A percentile compares a stretch with the other conserved stretches of the same genome.
These are phyloP conservation scores for Menidia beryllina DNA, from an alignment of 2,113 vertebrate species.

Conservation along the genomic window DNA sequence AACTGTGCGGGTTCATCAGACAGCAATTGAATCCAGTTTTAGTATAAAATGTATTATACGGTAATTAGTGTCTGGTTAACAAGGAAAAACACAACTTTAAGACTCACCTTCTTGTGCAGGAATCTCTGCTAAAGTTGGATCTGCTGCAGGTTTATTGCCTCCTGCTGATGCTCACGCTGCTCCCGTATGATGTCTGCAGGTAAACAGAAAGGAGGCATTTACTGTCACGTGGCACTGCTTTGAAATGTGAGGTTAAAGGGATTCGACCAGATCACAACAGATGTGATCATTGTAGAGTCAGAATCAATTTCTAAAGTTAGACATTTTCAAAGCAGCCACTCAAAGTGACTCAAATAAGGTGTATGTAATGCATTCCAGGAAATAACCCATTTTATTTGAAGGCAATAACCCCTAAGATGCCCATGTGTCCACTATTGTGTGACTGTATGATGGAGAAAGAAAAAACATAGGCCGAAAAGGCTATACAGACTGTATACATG, in stretches of 20 bases:
- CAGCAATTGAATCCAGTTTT: neutral
- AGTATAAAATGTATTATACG: neutral
- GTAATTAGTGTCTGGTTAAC: neutral
- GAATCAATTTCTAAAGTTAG: neutral
- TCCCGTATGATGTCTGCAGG: slow-evolving; percentile 66
- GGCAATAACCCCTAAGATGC: too few species aligned
- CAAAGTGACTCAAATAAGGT: slow-evolving; percentile 19
- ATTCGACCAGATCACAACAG: slow-evolving; percentile 27
- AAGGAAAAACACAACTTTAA: neutral
- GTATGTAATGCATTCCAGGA: neutral
- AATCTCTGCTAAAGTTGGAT: slow-evolving; percentile 35
- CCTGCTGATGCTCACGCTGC: slow-evolving; percentile 51
- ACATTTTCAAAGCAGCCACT: slow-evolving; percentile 19
- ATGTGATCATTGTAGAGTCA: slow-evolving; percentile 10
- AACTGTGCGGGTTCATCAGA: slow-evolving; percentile 2
- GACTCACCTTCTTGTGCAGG: slow-evolving; percentile 67
- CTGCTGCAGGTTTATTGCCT: slow-evolving; percentile 48
- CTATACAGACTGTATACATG: too few species aligned
- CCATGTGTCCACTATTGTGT: too few species aligned
- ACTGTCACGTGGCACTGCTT: slow-evolving; percentile 49
- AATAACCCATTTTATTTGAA: slow-evolving; percentile 2
- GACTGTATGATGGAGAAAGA: too few species aligned
- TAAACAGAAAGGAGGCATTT: slow-evolving; percentile 62
- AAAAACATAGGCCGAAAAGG: too few species aligned
- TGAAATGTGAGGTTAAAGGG: slow-evolving; percentile 52